These are phyloP conservation scores for Alethe castanea DNA, from an alignment of 2,113 vertebrate species.

Conservation along the genomic window DNA sequence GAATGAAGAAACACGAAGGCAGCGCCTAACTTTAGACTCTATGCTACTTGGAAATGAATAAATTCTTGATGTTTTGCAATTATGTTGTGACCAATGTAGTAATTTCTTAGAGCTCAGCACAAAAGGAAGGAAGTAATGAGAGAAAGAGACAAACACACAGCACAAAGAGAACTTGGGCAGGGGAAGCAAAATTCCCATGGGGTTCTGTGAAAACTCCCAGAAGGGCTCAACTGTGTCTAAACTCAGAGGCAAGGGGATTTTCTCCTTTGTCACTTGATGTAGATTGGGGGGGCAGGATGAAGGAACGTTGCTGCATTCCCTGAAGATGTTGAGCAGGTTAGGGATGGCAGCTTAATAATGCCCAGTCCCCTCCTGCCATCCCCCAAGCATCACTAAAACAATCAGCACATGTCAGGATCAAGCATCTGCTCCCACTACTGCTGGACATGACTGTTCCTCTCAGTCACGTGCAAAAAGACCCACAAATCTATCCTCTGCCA, in stretches of 20 bases:
- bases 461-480: not conserved
- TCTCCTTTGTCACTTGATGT: not conserved
- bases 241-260: not conserved
- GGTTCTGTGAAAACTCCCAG: not conserved
- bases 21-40: not conserved
- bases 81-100: not conserved
- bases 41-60: conserved; percentile 55
- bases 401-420: not conserved
- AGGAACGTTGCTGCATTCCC: not conserved
- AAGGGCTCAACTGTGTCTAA: not conserved
- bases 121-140: not conserved
- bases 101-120: not conserved
- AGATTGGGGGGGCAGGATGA: not conserved
- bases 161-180: not conserved
- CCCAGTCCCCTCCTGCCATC: not conserved
- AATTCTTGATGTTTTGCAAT: conserved; percentile 67
- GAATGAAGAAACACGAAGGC: not conserved
- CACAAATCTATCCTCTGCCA: not conserved
- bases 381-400: not conserved
- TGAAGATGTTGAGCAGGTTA: not conserved
- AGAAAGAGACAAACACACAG: not conserved
- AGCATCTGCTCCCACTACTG: not conserved
- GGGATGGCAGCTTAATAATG: not conserved
- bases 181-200: not conserved
- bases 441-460: not conserved